Base-by-base conservation (phyloP, 2,888 invertebrate genomes). In the Laothoe populi region DNA sequence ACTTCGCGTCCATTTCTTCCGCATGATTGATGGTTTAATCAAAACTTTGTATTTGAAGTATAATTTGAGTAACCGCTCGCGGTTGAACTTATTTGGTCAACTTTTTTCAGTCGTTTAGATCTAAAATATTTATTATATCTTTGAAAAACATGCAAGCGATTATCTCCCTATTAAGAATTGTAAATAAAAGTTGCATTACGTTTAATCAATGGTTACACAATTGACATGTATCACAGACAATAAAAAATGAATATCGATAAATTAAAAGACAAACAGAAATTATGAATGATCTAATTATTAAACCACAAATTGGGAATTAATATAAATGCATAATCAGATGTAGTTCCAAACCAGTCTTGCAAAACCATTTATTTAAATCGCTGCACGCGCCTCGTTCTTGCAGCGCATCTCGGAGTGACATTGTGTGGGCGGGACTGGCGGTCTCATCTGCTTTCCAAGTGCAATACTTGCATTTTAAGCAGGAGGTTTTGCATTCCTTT, bases 1-100 rank as follows among this genome's bases (percentile, higher is more conserved):
- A 11, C 19, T 53, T 31, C 19, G 19, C 53, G 53, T 53, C 53
- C 31, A 16, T 35, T 35, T 16, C 53, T 53, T 53, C 48, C 26
- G 31, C 49, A 35, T 53, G 53, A 53, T 16, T 53, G 35, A 53
- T 53, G 31, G 8, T 3, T 10, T 35, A 19, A 53, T 53, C 16
- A 31, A 35, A n/a, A 53, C n/a, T 19, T 7, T 53, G 3, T 16
- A 31, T 31, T 49, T 48, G 24, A 8, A 26, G 8, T 16, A n/a
- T 16, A 4, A 2, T 40, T 40, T 40, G 4, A n/a, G 40, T 40
- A 40, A n/a, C n/a, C n/a, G n/a, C n/a, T n/a, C n/a, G n/a, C n/a
- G n/a, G n/a, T n/a, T n/a, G n/a, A n/a, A n/a, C n/a, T n/a, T n/a
- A n/a, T n/a, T n/a, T n/a, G n/a, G n/a, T n/a, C n/a, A n/a, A n/a